Evolutionary conservation across 35 echinoderm and acorn worm genomes (phyloP).

Genomic region (Acanthaster planci): DNA sequence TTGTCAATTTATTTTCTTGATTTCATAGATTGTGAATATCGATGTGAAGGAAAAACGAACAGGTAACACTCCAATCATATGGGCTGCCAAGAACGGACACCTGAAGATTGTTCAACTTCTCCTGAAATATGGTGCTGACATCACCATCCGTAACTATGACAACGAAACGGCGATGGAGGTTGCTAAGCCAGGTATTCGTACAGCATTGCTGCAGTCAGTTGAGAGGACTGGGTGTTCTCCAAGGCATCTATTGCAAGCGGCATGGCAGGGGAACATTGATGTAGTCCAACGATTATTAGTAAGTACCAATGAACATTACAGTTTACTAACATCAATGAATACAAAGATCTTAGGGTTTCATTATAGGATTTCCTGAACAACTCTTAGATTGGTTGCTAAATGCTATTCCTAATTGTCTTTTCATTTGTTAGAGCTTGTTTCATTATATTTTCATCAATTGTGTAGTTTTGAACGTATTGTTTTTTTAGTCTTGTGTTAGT

Average conservation of each 20-base stretch:
- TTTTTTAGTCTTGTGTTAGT: too few species aligned
- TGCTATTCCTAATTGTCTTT: too few species aligned
- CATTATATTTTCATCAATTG: too few species aligned
- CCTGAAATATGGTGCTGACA: slow-evolving; percentile 85
- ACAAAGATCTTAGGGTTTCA: too few species aligned
- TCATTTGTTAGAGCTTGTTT: too few species aligned
- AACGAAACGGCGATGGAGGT: slow-evolving; percentile 76
- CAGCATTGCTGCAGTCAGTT: slow-evolving; percentile 70
- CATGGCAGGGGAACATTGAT: slow-evolving; percentile 84
- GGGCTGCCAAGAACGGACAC: slow-evolving; percentile 65
- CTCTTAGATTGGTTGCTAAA: too few species aligned
- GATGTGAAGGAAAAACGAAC: slow-evolving; percentile 73
- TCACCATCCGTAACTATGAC: slow-evolving; percentile 80
- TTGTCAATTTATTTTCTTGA: background rate
- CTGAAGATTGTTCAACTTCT: slow-evolving; percentile 78
- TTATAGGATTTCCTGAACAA: too few species aligned
- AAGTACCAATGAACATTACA: slow-evolving; percentile 1
- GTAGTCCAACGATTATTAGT: slow-evolving; percentile 80
- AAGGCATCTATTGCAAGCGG: slow-evolving; percentile 87
- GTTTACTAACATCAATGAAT: too few species aligned
- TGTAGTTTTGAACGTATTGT: too few species aligned
- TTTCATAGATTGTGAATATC: slow-evolving; percentile 76
- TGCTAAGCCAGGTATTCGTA: slow-evolving; percentile 27
- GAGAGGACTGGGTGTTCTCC: slow-evolving; percentile 66
- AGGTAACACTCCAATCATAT: slow-evolving; percentile 92